Base-by-base conservation (phyloP, 2,797 vertebrate species). In the Prunella strophiata region DNA sequence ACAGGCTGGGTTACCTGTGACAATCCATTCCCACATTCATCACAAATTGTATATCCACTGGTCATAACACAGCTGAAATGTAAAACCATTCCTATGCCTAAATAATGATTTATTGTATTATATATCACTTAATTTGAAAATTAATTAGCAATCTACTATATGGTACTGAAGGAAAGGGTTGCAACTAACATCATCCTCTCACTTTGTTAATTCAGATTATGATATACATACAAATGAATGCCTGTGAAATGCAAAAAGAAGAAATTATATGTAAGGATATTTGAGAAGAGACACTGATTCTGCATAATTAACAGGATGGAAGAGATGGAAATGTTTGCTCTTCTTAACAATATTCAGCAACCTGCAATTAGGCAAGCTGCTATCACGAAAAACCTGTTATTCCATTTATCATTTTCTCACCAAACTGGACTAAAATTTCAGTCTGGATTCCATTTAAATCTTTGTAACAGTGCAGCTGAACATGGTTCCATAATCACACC, bases 371-470 rank as follows among this genome's bases (percentile, higher is more conserved):
- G 68, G 59, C 73, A 63, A 62, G 42, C n/a, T 80, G 32, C 51
- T 85, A 77, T 94, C 67, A 36, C 1, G 88, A 84, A 90, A 92
- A 89, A 88, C 84, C 83, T 88, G 72, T 93, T 97, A 52, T 51
- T 84, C 84, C 40, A 54, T 76, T 65, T 80, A 93, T 62, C 59
- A 74, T 83, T 89, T 94, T 77, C 83, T 94, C 79, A 92, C 88
- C 70, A 84, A 91, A 93, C 91, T 47, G 63, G 93, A 94, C 45
- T 74, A 80, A 90, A 68, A 85, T 88, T 97, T 89, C 47, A 70
- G 54, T 85, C 79, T 91, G 86, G 32, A 76, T 85, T 94, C 85
- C 82, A 94, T 94, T 95, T 96, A 94, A 95, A 96, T 80, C 88
- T 92, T 86, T 85, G 23, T 86, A 96, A 94, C 21, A 26, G 78